phyloP scores from a whole-genome alignment of 2,797 vertebrate genomes.

The Aphelocoma californica region DNA sequence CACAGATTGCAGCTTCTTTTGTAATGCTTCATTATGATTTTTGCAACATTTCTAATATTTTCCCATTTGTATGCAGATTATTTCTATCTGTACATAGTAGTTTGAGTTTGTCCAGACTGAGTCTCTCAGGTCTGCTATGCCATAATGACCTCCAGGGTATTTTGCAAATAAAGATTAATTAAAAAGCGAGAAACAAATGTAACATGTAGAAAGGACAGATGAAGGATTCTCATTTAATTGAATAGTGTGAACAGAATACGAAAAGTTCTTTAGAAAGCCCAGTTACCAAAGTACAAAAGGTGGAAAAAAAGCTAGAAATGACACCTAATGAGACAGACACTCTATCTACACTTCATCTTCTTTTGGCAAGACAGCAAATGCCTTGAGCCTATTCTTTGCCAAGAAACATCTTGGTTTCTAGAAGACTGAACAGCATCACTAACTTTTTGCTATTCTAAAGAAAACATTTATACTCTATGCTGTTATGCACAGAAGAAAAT shows the following conservation, averaged over 20 bases:
- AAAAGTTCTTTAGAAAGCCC: neutral
- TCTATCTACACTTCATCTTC: neutral
- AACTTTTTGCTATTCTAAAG: neutral
- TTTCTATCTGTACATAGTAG: neutral
- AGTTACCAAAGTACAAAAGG: neutral
- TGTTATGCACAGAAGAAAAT: neutral
- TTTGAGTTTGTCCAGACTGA: neutral
- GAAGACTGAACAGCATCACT: neutral
- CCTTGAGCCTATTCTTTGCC: neutral
- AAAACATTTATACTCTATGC: neutral
- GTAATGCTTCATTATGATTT: neutral
- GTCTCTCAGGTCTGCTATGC: neutral
- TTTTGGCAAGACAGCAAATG: neutral
- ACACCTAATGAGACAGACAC: neutral
- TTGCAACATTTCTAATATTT: neutral
- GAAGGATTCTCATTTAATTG: constrained; percentile 3
- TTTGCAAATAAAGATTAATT: constrained; percentile 42
- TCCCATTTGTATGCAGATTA: neutral
- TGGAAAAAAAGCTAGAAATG: neutral
- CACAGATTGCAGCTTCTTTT: neutral
- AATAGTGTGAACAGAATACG: neutral
- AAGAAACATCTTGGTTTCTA: neutral
- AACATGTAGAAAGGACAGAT: neutral
- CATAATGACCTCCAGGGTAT: neutral
- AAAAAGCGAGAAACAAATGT: constrained; percentile 21